Percentiles rank a stretch among this genome's conserved stretches.
These are phyloP conservation scores for Coleophora flavipennella DNA, from an alignment of 2,888 invertebrate genomes.

Conservation along the genomic window DNA sequence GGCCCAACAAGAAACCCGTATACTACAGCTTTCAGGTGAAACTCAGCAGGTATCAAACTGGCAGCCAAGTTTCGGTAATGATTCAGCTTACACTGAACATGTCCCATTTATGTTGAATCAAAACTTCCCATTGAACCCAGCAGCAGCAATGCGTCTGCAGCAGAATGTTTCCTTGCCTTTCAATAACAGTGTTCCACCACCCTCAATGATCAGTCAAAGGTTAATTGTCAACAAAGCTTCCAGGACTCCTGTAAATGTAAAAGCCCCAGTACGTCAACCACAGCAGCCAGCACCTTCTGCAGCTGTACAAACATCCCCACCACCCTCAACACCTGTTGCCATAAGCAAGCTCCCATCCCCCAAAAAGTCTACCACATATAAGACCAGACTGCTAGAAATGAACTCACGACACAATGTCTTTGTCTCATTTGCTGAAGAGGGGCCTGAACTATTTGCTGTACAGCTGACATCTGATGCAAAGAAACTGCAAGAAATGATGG, in stretches of 20 bases:
- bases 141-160: constrained; percentile 54
- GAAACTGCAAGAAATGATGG: constrained; percentile 79
- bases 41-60: constrained; percentile 35
- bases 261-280: constrained; percentile 46
- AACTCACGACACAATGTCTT: constrained; percentile 76
- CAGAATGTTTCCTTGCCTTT: constrained; percentile 45
- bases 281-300: constrained; percentile 26
- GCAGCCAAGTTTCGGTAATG: constrained; percentile 37
- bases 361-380: constrained; percentile 66
- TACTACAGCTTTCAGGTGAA: constrained; percentile 34
- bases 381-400: constrained; percentile 57
- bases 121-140: constrained; percentile 57
- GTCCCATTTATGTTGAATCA: constrained; percentile 56
- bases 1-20: constrained; percentile 57
- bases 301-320: constrained; percentile 17
- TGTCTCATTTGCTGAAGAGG: constrained; percentile 85
- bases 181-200: constrained; percentile 39
- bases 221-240: constrained; percentile 43
- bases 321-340: constrained; percentile 17
- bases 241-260: constrained; percentile 45
- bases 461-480: constrained; percentile 76
- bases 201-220: constrained; percentile 47
- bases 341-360: constrained; percentile 36
- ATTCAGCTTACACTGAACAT: constrained; percentile 47
- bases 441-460: constrained; percentile 83